Percentiles rank a stretch among this genome's conserved stretches.
Conservation (phyloP, 2,797 vertebrate genomes). For the Apogon hyalosoma region DNA sequence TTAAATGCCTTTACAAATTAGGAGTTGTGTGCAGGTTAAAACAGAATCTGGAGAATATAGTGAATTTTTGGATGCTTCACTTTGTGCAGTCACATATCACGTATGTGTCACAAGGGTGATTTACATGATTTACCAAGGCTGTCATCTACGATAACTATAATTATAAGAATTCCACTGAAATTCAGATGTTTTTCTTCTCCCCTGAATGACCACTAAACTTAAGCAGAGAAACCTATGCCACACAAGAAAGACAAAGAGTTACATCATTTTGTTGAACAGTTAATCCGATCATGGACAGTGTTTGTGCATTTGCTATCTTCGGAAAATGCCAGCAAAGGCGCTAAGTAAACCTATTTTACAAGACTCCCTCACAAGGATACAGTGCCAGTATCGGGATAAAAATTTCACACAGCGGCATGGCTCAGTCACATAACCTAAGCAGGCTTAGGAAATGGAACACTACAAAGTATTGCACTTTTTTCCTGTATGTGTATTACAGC, state of each 20-base stretch:
- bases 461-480: conserved; percentile 82
- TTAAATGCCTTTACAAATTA: conserved; percentile 71
- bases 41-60: conserved; percentile 54
- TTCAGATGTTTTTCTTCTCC: conserved; percentile 59
- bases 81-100: conserved; percentile 57
- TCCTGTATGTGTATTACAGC: conserved; percentile 64
- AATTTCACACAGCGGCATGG: conserved; percentile 87
- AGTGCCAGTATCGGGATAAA: conserved; percentile 85
- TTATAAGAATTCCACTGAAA: conserved; percentile 72
- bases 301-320: conserved; percentile 88
- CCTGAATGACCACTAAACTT: conserved; percentile 81
- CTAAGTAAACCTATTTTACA: conserved; percentile 90
- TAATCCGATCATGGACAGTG: conserved; percentile 89
- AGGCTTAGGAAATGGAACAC: conserved; percentile 85
- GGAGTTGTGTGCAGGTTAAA: conserved; percentile 58
- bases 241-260: conserved; percentile 89
- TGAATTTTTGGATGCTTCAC: conserved; percentile 51
- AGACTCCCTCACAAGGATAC: conserved; percentile 87
- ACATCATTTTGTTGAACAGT: conserved; percentile 87
- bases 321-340: conserved; percentile 87
- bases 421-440: conserved; percentile 87
- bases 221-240: conserved; percentile 83
- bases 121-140: conserved; percentile 62
- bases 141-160: conserved; percentile 71
- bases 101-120: conserved; percentile 61